Conservation (phyloP, 2,797 vertebrate species). For the Odontamblyopus lacepedii region DNA sequence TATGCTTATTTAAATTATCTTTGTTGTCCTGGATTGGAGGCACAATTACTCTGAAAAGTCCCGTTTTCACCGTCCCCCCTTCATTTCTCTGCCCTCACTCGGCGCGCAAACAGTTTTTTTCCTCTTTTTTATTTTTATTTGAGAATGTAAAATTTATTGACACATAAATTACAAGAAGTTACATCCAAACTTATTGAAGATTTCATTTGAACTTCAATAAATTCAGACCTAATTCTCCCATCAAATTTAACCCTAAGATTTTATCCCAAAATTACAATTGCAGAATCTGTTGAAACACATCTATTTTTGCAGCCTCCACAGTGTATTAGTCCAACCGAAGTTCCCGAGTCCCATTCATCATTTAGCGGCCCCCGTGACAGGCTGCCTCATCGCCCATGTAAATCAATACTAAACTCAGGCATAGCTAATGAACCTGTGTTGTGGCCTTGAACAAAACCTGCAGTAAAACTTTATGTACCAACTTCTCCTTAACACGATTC, state of each 20-base stretch:
- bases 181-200: neutral
- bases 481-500: neutral
- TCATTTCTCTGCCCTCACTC: too few relatives aligned
- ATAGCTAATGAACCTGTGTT: slow-evolving; percentile 14
- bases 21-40: too few relatives aligned
- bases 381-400: slow-evolving; percentile 14
- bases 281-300: neutral
- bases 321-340: slow-evolving; percentile 1
- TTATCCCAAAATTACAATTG: neutral
- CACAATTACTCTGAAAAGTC: too few relatives aligned
- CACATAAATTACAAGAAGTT: too few relatives aligned
- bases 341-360: slow-evolving; percentile 15
- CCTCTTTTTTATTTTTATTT: too few relatives aligned
- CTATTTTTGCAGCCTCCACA: neutral
- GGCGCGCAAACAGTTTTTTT: too few relatives aligned
- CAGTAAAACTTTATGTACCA: slow-evolving; percentile 13
- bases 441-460: slow-evolving; percentile 13
- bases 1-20: too few relatives aligned
- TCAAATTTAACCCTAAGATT: neutral
- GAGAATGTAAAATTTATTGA: too few relatives aligned
- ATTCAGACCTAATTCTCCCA: neutral
- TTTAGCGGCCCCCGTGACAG: slow-evolving; percentile 9
- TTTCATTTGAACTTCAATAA: neutral
- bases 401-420: slow-evolving; percentile 15
- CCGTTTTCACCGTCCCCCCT: too few relatives aligned